Evolutionary conservation across 2,113 vertebrate genomes (phyloP), one percentile per base, ranked within the genome.

Genomic region (Garra rufa): DNA sequence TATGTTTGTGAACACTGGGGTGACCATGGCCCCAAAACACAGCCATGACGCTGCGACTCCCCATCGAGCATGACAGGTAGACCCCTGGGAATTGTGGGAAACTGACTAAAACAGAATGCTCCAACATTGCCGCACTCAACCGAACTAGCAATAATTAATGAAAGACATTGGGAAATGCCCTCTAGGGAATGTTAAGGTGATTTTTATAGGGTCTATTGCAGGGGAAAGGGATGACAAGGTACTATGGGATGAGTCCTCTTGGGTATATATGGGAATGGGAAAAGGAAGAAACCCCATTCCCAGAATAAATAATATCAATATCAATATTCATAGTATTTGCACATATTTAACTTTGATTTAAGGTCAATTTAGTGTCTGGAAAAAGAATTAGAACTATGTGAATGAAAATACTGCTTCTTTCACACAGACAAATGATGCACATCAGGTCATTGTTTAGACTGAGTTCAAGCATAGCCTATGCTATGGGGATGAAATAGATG

Each of bases 31-130:
- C 84, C 57, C 34, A 78, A 86, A 88, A 86, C 73, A 82, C 50
- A 85, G 61, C 30, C 41, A 26, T 73, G 52, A 76, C 26, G 81
- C 52, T 48, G 26, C 82, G 79, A 84, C 88, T 88, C 19, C 43
- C 71, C 70, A 77, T 61, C 52, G 30, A 71, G 77, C 77, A 74
- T 88, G 85, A 86, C 87, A 86, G 83, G 81, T 55, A 48, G 52
- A 46, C 87, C 24, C 76, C 67, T 55, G 84, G 82, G 87, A 78
- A 63, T 77, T 86, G 24, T 80, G 71, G 85, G 5, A n/a, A 87
- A 88, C 46, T 2, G 19, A 55, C 80, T 28, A 21, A 24, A n/a
- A 55, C 50, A 34, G 38, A 73, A 65, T 46, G 70, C 26, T 43
- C 8, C 4, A 46, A 34, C 41, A 48, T 80, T n/a, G 28, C 41